These are phyloP conservation scores for Emys orbicularis DNA, from an alignment of 2,797 vertebrate genomes.

Conservation along the genomic window DNA sequence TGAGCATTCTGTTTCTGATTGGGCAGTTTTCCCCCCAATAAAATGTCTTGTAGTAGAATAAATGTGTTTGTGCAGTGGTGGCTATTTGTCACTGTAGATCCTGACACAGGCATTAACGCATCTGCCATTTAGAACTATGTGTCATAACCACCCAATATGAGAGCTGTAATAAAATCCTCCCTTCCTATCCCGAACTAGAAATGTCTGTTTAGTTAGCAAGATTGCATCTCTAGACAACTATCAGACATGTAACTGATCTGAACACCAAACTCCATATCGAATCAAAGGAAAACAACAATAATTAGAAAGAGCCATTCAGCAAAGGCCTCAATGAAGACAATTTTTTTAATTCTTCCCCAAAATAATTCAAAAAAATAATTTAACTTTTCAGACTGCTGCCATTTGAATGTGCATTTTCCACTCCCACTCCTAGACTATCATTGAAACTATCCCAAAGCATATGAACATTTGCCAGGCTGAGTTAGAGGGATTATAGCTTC, in stretches of 20 bases:
- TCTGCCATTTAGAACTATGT: constrained; percentile 78
- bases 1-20: constrained; percentile 31
- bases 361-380: background rate
- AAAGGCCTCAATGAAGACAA: constrained; percentile 30
- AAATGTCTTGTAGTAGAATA: constrained; percentile 71
- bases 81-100: constrained; percentile 80
- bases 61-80: constrained; percentile 86
- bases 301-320: constrained; percentile 55
- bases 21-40: constrained; percentile 44
- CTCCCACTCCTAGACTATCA: background rate
- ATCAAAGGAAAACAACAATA: constrained; percentile 73
- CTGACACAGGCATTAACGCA: constrained; percentile 80
- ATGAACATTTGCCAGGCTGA: background rate
- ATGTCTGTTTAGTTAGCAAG: constrained; percentile 81
- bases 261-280: constrained; percentile 72
- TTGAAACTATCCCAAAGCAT: background rate
- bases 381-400: background rate
- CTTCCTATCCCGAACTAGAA: constrained; percentile 75
- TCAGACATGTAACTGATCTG: constrained; percentile 72
- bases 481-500: background rate
- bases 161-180: constrained; percentile 77
- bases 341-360: constrained; percentile 13
- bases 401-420: background rate
- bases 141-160: constrained; percentile 82
- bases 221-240: constrained; percentile 68